Base-by-base conservation (phyloP, 2,797 vertebrate species). In the Decapterus maruadsi region DNA sequence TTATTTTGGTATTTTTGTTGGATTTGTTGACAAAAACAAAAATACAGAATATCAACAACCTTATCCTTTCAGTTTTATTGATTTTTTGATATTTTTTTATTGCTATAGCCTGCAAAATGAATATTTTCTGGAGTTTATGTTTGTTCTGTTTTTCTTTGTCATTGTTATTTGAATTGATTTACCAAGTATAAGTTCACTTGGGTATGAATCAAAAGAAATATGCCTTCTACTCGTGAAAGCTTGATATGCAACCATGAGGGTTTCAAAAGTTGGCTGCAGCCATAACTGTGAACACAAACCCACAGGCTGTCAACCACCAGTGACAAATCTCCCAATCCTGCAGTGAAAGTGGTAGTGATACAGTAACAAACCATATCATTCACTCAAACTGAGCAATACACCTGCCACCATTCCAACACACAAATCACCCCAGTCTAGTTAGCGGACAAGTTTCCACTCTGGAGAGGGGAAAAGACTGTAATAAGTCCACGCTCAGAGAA, bases 361-460 rank as follows among this genome's bases (percentile, higher is more conserved):
- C 61, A 66, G 68, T 22, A 62, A 76, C 26, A 3, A 65, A 80
- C 73, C 72, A 58, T 62, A 72, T 78, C 81, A 70, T 61, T 85
- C 73, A 59, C 46, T 78, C 80, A 78, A 82, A 81, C 50, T 59
- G 55, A 75, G 60, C 53, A 40, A 80, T 62, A 11, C 60, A 81
- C 81, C 86, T 81, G 73, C 82, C 77, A 77, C n/a, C 54, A 73
- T 66, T 77, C 64, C 50, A 72, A 66, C 70, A 68, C 78, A 77
- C 78, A 81, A 83, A 88, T 91, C 67, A 83, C 58, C 77, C 62
- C 70, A n/a, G 78, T 86, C 82, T 90, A 86, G 84, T 92, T 86
- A 89, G 72, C 0, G 1, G 61, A 68, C 13, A 20, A 11, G 74
- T 83, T 86, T 87, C 74, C 69, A 82, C 75, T 78, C 73, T 66